Base-by-base conservation (phyloP, 1,140 invertebrate species). In the Pachyrhynchus sulphureomaculatus region DNA sequence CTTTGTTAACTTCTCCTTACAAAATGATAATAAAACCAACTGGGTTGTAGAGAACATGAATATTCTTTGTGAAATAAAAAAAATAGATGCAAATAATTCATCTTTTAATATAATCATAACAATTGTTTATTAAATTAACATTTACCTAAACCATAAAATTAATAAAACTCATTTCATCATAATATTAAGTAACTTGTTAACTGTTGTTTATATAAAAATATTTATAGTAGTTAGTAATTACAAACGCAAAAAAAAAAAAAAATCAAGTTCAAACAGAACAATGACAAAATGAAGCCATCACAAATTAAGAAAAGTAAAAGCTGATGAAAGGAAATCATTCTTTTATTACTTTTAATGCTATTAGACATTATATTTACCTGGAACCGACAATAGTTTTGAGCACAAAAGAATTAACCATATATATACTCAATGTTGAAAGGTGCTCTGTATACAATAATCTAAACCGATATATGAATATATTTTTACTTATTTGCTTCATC, bases 401-500 rank as follows among this genome's bases (percentile, higher is more conserved):
- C 56, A 57, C 53, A 66, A 66, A 65, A 66, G 64, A 62, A 61
- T 62, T 62, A 62, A 57, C 53, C 36, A 52, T 39, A 60, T 39
- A n/a, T n/a, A 55, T 44, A 37, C 49, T 36, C 47, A 54, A 65
- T 51, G 42, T 33, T 61, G 47, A 58, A 61, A 60, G 57, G 60
- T 51, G 55, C 45, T 29, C n/a, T n/a, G n/a, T n/a, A n/a, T n/a
- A n/a, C n/a, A n/a, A n/a, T n/a, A n/a, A 34, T 42, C 42, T 44
- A 52, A 42, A 47, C 57, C 18, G 12, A 58, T 39, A 58, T 53
- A 62, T 45, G 60, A 32, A 62, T 62, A 51, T 53, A 58, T 62
- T 54, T 62, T 62, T 62, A 54, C 49, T 59, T 67, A 62, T 61
- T 57, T 66, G 62, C 65, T 65, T 63, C 57, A 67, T 68, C 61